Percentiles rank a stretch among this genome's conserved stretches.
Conservation (phyloP, 2,113 vertebrate species). For the Bos javanicus region DNA sequence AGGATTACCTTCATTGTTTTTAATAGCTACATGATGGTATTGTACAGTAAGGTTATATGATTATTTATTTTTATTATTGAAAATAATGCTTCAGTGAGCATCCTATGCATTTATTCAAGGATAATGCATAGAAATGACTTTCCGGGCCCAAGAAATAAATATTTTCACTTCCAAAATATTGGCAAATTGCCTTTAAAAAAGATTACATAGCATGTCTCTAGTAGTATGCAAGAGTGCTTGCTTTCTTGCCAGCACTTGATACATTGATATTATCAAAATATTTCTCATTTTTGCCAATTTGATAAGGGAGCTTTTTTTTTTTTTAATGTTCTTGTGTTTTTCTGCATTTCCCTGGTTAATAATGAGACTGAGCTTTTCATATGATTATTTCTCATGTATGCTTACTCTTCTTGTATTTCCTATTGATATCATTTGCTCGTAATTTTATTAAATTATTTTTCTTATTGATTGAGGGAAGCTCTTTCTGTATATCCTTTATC, state of each 20-base stretch:
- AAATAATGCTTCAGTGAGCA: neutral
- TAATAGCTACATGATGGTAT: neutral
- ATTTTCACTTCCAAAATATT: neutral
- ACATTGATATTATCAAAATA: neutral
- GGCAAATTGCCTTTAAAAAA: neutral
- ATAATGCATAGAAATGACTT: neutral
- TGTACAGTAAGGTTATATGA: neutral
- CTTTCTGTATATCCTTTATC: neutral
- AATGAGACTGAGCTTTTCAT: neutral
- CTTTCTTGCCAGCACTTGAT: neutral
- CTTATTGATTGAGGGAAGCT: neutral
- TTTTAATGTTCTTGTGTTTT: neutral
- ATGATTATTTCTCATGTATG: neutral
- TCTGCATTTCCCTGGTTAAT: neutral
- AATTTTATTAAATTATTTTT: constrained; percentile 7
- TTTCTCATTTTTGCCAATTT: neutral
- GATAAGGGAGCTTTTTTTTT: neutral
- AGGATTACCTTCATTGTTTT: neutral
- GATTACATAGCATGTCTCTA: neutral
- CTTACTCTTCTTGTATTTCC: neutral
- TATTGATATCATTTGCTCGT: neutral
- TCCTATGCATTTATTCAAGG: neutral
- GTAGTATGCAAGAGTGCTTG: neutral
- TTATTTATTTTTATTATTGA: neutral
- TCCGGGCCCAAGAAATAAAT: neutral